Conservation (phyloP, 2,797 vertebrate genomes). For the Darevskia mixta region DNA sequence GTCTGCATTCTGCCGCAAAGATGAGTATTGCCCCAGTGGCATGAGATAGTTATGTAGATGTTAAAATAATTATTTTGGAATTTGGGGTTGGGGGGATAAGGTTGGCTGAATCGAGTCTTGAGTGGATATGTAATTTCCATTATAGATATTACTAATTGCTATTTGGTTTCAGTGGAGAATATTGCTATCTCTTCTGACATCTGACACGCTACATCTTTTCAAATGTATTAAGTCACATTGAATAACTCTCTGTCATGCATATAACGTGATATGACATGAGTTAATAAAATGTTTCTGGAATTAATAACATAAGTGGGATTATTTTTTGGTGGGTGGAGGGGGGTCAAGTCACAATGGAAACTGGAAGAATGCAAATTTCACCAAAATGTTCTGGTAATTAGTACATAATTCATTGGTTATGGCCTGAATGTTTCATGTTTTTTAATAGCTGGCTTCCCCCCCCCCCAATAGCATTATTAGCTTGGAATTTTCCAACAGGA, state of each 20-base stretch:
- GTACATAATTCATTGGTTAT: conserved; percentile 17
- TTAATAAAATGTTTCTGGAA: conserved; percentile 31
- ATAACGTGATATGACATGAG: conserved; percentile 27
- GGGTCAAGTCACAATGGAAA: conserved; percentile 17
- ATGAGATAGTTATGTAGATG: conserved; percentile 8
- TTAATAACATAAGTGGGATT: neutral
- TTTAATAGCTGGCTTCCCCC: neutral
- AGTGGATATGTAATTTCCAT: conserved; percentile 5
- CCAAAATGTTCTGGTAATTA: neutral
- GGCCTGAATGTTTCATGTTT: conserved; percentile 17
- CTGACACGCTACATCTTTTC: conserved; percentile 3
- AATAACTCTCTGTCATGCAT: conserved; percentile 10
- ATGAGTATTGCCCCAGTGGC: neutral
- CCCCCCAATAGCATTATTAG: neutral
- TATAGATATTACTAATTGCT: conserved; percentile 4
- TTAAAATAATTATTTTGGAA: conserved; percentile 1
- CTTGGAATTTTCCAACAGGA: conserved; percentile 17
- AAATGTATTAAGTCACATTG: conserved; percentile 34
- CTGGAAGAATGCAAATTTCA: conserved; percentile 14
- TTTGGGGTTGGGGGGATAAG: neutral
- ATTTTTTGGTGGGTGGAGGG: neutral
- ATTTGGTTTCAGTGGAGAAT: conserved; percentile 19
- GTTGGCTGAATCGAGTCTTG: conserved; percentile 7
- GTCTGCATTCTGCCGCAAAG: neutral
- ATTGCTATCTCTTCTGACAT: conserved; percentile 27